Conservation (phyloP, 1,140 invertebrate genomes). For the Myzus persicae region DNA sequence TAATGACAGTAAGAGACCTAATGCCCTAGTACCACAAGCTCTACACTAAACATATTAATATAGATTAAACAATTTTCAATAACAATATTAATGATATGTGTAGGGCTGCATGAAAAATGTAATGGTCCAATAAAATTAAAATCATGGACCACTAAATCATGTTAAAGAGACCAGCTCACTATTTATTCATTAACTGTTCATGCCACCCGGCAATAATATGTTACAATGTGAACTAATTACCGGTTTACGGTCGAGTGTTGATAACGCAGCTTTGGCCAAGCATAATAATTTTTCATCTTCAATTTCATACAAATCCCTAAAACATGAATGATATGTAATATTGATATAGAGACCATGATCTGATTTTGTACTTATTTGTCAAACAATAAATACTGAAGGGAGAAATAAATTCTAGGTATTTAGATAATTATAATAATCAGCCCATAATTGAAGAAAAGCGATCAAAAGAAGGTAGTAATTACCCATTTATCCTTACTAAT, state of each 20-base stretch:
- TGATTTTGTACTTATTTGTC: too few relatives aligned
- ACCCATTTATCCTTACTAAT: not conserved
- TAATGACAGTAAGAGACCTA: conserved; percentile 41
- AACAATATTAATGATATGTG: not conserved
- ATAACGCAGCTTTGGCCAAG: conserved; percentile 18
- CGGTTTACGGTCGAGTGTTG: conserved; percentile 46
- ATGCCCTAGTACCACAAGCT: conserved; percentile 49
- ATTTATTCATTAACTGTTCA: too few relatives aligned
- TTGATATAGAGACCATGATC: too few relatives aligned
- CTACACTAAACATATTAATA: conserved; percentile 28
- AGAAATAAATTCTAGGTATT: not conserved
- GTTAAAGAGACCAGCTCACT: too few relatives aligned
- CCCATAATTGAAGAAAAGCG: not conserved
- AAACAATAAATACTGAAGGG: not conserved
- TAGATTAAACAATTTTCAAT: not conserved
- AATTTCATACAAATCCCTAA: conserved; percentile 46
- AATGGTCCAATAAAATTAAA: too few relatives aligned
- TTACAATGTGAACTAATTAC: not conserved
- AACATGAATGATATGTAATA: not conserved
- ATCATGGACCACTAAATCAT: too few relatives aligned
- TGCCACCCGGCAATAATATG: too few relatives aligned
- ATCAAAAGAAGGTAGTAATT: not conserved
- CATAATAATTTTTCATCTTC: conserved; percentile 34
- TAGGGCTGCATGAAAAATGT: too few relatives aligned
- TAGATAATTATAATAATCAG: not conserved